Percentiles rank a stretch among this genome's conserved stretches.
These are phyloP conservation scores for Lepidostoma basale DNA, from an alignment of 1,140 invertebrate genomes.

Conservation along the genomic window DNA sequence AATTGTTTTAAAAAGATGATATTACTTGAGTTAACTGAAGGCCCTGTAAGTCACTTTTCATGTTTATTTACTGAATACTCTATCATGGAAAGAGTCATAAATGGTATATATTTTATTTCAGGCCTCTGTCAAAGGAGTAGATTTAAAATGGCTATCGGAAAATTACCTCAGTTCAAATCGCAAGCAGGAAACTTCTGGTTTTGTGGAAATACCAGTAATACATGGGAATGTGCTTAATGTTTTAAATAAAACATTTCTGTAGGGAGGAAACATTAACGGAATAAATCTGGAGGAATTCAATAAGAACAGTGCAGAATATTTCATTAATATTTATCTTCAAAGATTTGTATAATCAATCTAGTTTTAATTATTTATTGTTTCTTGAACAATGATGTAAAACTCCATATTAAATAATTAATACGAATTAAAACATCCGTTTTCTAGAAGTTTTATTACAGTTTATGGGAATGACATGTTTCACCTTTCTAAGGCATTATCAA, in stretches of 20 bases:
- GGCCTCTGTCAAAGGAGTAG: slow-evolving; percentile 19
- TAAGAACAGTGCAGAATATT: too few species aligned
- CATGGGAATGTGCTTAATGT: slow-evolving; percentile 20
- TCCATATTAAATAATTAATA: too few species aligned
- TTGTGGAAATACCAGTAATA: slow-evolving; percentile 8
- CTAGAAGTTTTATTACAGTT: too few species aligned
- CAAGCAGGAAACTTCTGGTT: slow-evolving; percentile 27
- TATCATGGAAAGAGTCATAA: too few species aligned
- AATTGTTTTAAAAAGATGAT: slow-evolving; percentile 30
- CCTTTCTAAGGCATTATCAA: too few species aligned
- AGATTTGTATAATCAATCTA: too few species aligned
- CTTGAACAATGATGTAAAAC: too few species aligned
- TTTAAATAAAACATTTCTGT: slow-evolving; percentile 15
- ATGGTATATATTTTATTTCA: slow-evolving; percentile 32
- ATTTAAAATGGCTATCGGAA: slow-evolving; percentile 31
- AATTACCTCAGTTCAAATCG: slow-evolving; percentile 28
- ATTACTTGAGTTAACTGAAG: slow-evolving; percentile 15
- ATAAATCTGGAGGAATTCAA: slow-evolving; percentile 23
- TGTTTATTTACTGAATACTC: too few species aligned
- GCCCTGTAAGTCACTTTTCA: slow-evolving; percentile 17
- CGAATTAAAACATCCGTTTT: too few species aligned
- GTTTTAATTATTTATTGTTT: too few species aligned
- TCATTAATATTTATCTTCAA: too few species aligned
- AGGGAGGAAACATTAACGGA: slow-evolving; percentile 20
- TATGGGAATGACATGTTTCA: too few species aligned